Conservation (phyloP, 2,888 invertebrate genomes). For the Eudasyphora cyanicolor region DNA sequence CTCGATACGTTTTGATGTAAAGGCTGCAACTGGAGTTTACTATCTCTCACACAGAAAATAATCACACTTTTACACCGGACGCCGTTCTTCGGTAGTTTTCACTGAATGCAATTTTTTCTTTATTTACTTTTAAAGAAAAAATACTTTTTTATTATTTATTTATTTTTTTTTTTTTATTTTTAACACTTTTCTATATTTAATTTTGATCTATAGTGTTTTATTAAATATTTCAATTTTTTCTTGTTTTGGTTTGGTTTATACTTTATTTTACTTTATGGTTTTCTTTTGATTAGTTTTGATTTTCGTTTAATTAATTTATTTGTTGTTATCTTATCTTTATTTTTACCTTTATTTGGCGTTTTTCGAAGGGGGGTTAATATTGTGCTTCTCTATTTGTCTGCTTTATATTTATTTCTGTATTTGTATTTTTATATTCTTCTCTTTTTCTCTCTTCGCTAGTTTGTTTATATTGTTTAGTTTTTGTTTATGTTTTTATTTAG, state of each 20-base stretch:
- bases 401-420: slow-evolving; percentile 36
- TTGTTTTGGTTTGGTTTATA: background rate
- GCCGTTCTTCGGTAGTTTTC: background rate
- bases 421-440: slow-evolving; percentile 49
- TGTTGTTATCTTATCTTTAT: slow-evolving; percentile 31
- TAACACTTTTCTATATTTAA: slow-evolving; percentile 35
- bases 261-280: slow-evolving; percentile 55
- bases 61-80: background rate
- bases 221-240: no score
- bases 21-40: background rate
- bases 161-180: slow-evolving; percentile 62
- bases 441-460: slow-evolving; percentile 60
- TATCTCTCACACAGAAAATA: background rate
- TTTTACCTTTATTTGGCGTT: slow-evolving; percentile 42
- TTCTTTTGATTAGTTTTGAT: slow-evolving; percentile 41
- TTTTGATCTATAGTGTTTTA: slow-evolving; percentile 28
- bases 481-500: slow-evolving; percentile 37
- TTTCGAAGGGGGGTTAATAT: no score
- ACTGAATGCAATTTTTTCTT: background rate
- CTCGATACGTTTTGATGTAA: background rate
- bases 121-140: background rate
- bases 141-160: background rate
- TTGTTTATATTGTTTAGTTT: slow-evolving; percentile 66
- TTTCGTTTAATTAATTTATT: slow-evolving; percentile 30
- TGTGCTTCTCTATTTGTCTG: slow-evolving; percentile 46